Base-by-base conservation (phyloP, 2,888 invertebrate genomes). In the Caradrina kadenii region DNA sequence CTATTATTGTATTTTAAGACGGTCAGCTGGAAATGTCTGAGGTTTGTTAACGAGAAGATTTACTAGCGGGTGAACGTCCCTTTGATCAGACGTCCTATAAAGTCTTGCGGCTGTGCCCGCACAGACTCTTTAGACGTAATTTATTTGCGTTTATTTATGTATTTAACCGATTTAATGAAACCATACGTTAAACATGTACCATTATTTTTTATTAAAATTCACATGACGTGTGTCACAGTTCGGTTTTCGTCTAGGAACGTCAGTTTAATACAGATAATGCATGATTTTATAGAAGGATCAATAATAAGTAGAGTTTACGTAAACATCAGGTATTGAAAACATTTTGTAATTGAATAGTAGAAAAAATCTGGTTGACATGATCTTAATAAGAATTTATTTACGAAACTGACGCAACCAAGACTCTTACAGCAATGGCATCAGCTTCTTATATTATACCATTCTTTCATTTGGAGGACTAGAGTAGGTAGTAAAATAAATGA, bases 1-100 rank as follows among this genome's bases (percentile, higher is more conserved):
- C n/a, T 55, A 54, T 52, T 49, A 66, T 39, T n/a, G 17, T 49
- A 56, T 39, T 39, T 39, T 39, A 21, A 96, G 93, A 72, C 66
- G 56, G 35, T 66, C n/a, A 50, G 48, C 22, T 56, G 2, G 31
- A 55, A 63, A 73, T 65, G 68, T 63, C 55, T 64, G 50, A 53
- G 60, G 45, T 67, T 58, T 54, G 49, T 65, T 72, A 62, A 52
- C 58, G 39, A 42, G 11, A 49, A 55, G 61, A 71, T 69, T 72
- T 45, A 69, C 48, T 50, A 53, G 45, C 54, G 69, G 67, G 69
- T 67, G 60, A 65, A 65, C 19, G 65, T 64, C 62, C 71, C 77
- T 82, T 84, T 82, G 82, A 80, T 84, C 80, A 73, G 63, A 73
- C 58, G 65, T 71, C 73, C 66, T 69, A 79, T 74, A 76, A 79